Percentiles rank a stretch among this genome's conserved stretches.
Evolutionary conservation across 2,888 invertebrate genomes (phyloP).

Genomic region (Epiblema foenella): DNA sequence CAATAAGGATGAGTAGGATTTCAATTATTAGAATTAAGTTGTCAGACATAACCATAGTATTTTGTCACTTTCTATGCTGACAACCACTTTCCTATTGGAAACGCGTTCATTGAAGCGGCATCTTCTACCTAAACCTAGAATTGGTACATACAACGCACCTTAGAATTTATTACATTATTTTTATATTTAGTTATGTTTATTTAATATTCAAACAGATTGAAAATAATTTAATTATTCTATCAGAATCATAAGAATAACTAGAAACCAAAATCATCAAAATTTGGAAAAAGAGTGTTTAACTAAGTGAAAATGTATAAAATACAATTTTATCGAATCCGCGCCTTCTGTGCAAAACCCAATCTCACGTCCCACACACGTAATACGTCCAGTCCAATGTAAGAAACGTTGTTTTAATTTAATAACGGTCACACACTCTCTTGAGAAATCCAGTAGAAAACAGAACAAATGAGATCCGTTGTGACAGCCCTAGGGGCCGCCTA

Average conservation of each 20-base stretch:
- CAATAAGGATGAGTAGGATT: no score
- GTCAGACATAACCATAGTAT: no score
- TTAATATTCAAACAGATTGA: no score
- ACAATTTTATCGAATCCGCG: conserved; percentile 29
- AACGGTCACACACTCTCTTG: conserved; percentile 66
- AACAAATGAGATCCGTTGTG: conserved; percentile 64
- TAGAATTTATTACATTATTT: no score
- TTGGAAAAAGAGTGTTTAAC: no score
- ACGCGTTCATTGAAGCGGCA: no score
- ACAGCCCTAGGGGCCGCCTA: conserved; percentile 70
- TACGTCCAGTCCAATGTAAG: conserved; percentile 65
- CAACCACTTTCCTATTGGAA: no score
- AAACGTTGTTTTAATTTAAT: conserved; percentile 81
- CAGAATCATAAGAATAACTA: not conserved
- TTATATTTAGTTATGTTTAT: no score
- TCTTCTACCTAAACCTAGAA: no score
- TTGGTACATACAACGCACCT: no score
- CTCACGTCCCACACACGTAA: conserved; percentile 54
- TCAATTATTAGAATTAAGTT: no score
- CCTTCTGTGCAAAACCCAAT: conserved; percentile 50
- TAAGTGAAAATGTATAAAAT: not conserved
- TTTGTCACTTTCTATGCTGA: no score
- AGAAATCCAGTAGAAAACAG: conserved; percentile 55
- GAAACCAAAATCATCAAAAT: not conserved
- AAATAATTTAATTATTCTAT: not conserved